Evolutionary conservation across 2,797 vertebrate genomes (phyloP), one percentile per base, ranked within the genome.

Genomic region (Sorex maritimensis): DNA sequence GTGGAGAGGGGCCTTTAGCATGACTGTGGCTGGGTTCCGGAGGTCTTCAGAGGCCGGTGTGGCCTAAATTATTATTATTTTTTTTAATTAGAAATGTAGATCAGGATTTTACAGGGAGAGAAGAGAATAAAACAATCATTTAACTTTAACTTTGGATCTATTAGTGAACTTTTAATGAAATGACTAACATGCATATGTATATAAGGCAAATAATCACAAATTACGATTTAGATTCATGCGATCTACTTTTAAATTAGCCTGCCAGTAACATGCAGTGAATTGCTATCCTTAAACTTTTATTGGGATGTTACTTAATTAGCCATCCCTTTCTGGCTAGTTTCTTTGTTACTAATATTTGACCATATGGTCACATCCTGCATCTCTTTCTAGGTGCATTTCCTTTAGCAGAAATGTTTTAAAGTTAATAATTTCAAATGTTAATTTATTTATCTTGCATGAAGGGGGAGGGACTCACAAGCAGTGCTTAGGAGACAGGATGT

Each of bases 391-490:
- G 14, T 49, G 2, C 5, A 69, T 38, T 82, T 65, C 17, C 14
- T 86, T 1, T 13, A 68, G 3, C 9, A 30, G 46, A 58, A 74
- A 68, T 7, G 19, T 68, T n/a, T 38, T 46, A 68, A 41, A 41
- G 0, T 0, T 58, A 68, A 19, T 61, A 15, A 52, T 0, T 1
- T 55, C 2, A 52, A 52, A 52, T 11, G 11, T 52, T 52, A 52
- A 11, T 11, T 52, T 52, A 14, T 14, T 52, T 52, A 52, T 52
- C 11, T 11, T 52, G 13, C 49, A 52, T 11, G 49, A 11, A 52
- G 49, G 10, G 11, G 11, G 10, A 52, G 49, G 49, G 13, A 9
- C 6, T 52, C 13, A 52, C 49, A 52, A 52, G 49, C 49, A 52
- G 0, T 11, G 10, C 11, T 52, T 14, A 52, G 49, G 49, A 7